Evolutionary conservation across 2,113 vertebrate species (phyloP).

Genomic region (Cyprinodon brontotheroides): DNA sequence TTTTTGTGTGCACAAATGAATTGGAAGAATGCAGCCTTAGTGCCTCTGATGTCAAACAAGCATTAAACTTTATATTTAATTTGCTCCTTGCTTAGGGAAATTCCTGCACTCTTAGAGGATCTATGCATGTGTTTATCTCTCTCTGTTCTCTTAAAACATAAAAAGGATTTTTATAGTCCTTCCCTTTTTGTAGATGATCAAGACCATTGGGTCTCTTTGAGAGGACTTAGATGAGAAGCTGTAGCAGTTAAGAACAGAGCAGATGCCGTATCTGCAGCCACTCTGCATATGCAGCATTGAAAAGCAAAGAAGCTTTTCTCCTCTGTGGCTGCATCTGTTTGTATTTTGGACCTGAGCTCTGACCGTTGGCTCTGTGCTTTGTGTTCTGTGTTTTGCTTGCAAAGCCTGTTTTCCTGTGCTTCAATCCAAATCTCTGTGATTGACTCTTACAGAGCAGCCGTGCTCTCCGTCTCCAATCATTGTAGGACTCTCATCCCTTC

Average conservation of each 20-base stretch:
- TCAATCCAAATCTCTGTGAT: constrained; percentile 23
- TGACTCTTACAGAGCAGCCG: constrained; percentile 27
- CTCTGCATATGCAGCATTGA: constrained; percentile 29
- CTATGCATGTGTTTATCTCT: constrained; percentile 55
- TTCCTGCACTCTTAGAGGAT: constrained; percentile 43
- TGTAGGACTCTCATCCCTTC: constrained; percentile 30
- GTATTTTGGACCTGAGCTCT: constrained; percentile 41
- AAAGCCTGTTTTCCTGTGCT: constrained; percentile 14
- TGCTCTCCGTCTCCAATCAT: constrained; percentile 30
- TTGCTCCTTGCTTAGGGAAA: constrained; percentile 31
- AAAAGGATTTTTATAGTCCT: constrained; percentile 27
- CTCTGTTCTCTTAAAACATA: constrained; percentile 55
- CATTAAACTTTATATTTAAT: constrained; percentile 54
- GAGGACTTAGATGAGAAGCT: constrained; percentile 12
- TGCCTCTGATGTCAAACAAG: constrained; percentile 55
- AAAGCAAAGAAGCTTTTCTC: constrained; percentile 49
- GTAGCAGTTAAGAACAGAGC: constrained; percentile 12
- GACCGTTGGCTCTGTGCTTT: constrained; percentile 42
- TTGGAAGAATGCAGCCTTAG: constrained; percentile 42
- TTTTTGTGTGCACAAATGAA: constrained; percentile 56
- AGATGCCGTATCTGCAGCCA: constrained; percentile 40
- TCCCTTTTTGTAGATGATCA: constrained; percentile 24
- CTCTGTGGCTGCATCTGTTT: constrained; percentile 35
- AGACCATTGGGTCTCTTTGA: constrained; percentile 12
- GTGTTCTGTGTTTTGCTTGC: constrained; percentile 24